phyloP scores from a whole-genome alignment of 2,113 vertebrate species.

The Lepisosteus osseus region DNA sequence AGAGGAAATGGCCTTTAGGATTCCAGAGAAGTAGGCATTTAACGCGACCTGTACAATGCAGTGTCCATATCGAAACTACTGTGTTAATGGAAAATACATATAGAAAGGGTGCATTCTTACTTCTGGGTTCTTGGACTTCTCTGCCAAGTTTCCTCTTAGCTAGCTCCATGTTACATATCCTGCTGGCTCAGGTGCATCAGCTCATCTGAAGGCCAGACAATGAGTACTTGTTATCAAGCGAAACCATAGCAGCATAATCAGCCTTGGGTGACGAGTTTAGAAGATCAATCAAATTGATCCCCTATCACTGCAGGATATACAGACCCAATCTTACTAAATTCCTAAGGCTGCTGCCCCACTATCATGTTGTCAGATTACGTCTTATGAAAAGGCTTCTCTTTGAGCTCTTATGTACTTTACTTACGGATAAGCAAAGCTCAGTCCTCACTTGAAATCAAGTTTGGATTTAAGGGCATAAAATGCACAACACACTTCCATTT shows the following conservation, averaged over 20 bases:
- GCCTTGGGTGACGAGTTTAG: constrained; percentile 41
- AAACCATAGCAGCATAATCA: constrained; percentile 37
- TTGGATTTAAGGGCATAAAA: constrained; percentile 6
- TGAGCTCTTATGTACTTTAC: constrained; percentile 6
- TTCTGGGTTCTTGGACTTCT: constrained; percentile 27
- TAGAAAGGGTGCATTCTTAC: constrained; percentile 50
- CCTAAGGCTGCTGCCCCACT: constrained; percentile 1
- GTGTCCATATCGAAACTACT: constrained; percentile 24
- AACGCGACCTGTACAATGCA: neutral
- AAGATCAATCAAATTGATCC: constrained; percentile 23
- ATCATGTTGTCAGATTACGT: constrained; percentile 17
- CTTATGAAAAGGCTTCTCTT: constrained; percentile 16
- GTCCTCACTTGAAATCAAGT: constrained; percentile 2
- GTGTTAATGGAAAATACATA: constrained; percentile 32
- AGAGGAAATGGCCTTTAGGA: neutral
- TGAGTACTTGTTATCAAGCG: constrained; percentile 36
- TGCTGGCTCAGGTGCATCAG: constrained; percentile 25
- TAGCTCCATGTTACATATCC: constrained; percentile 31
- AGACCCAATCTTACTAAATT: constrained; percentile 11
- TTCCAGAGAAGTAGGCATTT: neutral
- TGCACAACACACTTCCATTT: neutral
- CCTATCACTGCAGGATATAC: constrained; percentile 12
- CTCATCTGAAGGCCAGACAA: constrained; percentile 28
- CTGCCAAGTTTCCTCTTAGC: constrained; percentile 53
- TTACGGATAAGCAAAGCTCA: constrained; percentile 1